Base-by-base conservation (phyloP, 2,113 vertebrate species). In the Chaetodon auriga region DNA sequence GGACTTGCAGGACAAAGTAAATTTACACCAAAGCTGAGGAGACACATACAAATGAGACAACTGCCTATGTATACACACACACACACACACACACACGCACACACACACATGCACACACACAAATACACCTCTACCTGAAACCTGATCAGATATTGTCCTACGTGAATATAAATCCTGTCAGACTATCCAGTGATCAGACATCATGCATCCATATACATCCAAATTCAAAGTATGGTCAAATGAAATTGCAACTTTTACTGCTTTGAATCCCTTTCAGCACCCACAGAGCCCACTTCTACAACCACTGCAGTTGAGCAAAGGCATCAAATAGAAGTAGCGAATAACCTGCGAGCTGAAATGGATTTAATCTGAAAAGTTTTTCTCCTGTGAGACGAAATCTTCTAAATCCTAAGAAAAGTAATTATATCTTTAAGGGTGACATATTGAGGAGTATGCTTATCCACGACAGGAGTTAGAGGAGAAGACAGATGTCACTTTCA, bases 1-100 rank as follows among this genome's bases (percentile, higher is more conserved):
- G 11, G 60, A 49, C 49, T 54, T 73, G 23, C 0, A 36, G 51
- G 18, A 46, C 41, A 68, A 74, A 68, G 4, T 61, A 4, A 35
- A 63, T 88, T 54, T 74, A 85, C 49, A 54, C 30, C 12, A 64
- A 45, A 53, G 69, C 57, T 54, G 45, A 25, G 46, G 19, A 55
- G 43, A 49, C 12, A 48, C 49, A 25, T 11, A 54, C 21, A 30
- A 30, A 62, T 62, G n/a, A 15, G 10, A 70, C 35, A 5, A n/a
- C 35, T 19, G 65, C 9, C 8, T n/a, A 41, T 19, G 23, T 46
- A 54, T 36, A 62, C 30, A 30, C 30, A 30, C 30, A 30, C 30
- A 30, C 30, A 30, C 30, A 30, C 30, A 30, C 30, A 30, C 30
- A 30, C 30, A 30, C 30, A 30, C 18, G 41, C 45, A 36, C 5